A percentile compares a stretch with the other conserved stretches of the same genome.
phyloP scores from a whole-genome alignment of 2,888 invertebrate genomes.

The Chydorus sphaericus region DNA sequence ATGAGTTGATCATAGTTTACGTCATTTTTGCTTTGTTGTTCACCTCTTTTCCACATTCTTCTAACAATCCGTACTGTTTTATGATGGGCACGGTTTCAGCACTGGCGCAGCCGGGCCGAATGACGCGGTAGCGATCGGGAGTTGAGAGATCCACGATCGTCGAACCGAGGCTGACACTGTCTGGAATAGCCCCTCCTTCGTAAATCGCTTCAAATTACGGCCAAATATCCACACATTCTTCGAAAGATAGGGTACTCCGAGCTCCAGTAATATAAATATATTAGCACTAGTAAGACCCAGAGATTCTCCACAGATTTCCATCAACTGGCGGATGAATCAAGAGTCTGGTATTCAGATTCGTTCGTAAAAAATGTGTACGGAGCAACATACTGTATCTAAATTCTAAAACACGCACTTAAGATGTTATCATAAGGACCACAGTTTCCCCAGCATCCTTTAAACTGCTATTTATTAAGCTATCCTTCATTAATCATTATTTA shows the following conservation, averaged over 20 bases:
- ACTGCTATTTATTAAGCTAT: too few relatives aligned
- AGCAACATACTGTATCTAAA: too few relatives aligned
- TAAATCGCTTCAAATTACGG: slow-evolving; percentile 62
- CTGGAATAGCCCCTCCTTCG: slow-evolving; percentile 56
- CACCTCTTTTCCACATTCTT: background rate
- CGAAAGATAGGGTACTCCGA: slow-evolving; percentile 59
- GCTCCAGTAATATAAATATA: slow-evolving; percentile 59
- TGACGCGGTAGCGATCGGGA: slow-evolving; percentile 50
- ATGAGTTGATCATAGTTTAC: slow-evolving; percentile 28
- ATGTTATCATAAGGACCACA: too few relatives aligned
- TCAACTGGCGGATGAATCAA: slow-evolving; percentile 55
- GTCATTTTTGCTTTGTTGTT: background rate
- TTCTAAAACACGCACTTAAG: too few relatives aligned
- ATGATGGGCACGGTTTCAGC: slow-evolving; percentile 31
- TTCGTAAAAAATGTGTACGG: too few relatives aligned
- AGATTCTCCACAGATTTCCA: slow-evolving; percentile 45
- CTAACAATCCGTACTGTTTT: background rate
- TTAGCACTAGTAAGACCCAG: slow-evolving; percentile 94
- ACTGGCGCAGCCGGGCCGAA: slow-evolving; percentile 58
- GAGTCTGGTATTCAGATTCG: slow-evolving; percentile 74
- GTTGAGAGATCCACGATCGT: slow-evolving; percentile 81
- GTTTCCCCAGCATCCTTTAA: too few relatives aligned
- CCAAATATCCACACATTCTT: slow-evolving; percentile 73
- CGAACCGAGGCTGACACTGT: slow-evolving; percentile 55
- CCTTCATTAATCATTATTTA: too few relatives aligned